Conservation (phyloP, 1,140 invertebrate genomes). For the Drosophila tsacasi region DNA sequence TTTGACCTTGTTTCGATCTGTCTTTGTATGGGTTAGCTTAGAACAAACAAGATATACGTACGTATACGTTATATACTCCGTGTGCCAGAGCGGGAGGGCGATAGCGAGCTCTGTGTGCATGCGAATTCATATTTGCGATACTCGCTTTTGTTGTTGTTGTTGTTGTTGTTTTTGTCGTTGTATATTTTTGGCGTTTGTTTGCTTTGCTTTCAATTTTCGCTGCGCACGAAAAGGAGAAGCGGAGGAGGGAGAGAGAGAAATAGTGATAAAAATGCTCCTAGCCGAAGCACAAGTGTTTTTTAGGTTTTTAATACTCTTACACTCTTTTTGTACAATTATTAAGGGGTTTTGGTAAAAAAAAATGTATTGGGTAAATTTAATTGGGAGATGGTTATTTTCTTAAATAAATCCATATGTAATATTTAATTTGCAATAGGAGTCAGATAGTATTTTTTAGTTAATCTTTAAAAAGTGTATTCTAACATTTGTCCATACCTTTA, state of each 20-base stretch:
- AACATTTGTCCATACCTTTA: not conserved
- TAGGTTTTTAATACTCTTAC: not conserved
- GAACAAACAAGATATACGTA: constrained; percentile 74
- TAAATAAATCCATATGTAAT: no score
- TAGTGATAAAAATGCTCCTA: constrained; percentile 30
- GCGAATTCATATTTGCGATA: constrained; percentile 56
- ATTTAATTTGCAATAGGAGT: not conserved
- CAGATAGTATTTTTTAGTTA: no score
- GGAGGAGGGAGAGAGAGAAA: constrained; percentile 1
- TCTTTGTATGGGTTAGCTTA: constrained; percentile 65
- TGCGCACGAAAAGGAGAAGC: constrained; percentile 20
- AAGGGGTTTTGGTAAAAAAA: not conserved
- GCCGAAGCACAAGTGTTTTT: constrained; percentile 58
- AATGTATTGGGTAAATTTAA: no score
- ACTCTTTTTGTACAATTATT: not conserved
- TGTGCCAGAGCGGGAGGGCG: constrained; percentile 11
- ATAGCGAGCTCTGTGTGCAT: constrained; percentile 41
- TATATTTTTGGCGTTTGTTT: constrained; percentile 70
- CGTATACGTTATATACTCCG: constrained; percentile 3
- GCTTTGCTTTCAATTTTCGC: constrained; percentile 73
- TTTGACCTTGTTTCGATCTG: constrained; percentile 81
- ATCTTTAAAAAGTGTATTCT: not conserved
- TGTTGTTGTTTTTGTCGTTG: constrained; percentile 15
- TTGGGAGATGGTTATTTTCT: not conserved
- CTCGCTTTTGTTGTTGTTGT: constrained; percentile 22